Evolutionary conservation across 2,113 vertebrate species (phyloP).

Genomic region (Rhinogobius similis): DNA sequence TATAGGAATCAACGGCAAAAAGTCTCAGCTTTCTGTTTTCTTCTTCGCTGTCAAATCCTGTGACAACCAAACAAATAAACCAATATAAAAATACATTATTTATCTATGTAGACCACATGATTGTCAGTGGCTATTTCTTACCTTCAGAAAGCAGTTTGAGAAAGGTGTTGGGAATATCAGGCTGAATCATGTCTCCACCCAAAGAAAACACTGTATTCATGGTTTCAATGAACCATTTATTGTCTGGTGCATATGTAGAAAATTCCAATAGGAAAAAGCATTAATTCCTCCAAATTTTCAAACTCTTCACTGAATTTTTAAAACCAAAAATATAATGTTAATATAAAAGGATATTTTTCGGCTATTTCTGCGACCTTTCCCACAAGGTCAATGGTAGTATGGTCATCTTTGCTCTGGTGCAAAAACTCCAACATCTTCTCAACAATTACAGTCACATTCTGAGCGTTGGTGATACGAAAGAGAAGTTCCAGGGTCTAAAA

Average conservation of each 20-base stretch:
- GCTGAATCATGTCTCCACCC: slow-evolving; percentile 88
- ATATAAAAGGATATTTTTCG: slow-evolving; percentile 93
- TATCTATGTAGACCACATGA: background rate
- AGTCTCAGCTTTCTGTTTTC: slow-evolving; percentile 84
- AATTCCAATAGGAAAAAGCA: slow-evolving; percentile 74
- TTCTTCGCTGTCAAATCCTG: slow-evolving; percentile 84
- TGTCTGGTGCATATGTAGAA: slow-evolving; percentile 90
- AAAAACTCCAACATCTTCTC: slow-evolving; percentile 96
- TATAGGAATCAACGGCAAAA: slow-evolving; percentile 86
- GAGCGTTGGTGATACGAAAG: slow-evolving; percentile 93
- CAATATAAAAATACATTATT: background rate
- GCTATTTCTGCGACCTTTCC: slow-evolving; percentile 94
- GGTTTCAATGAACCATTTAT: slow-evolving; percentile 94
- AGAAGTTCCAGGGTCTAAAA: slow-evolving; percentile 93
- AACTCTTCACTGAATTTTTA: background rate
- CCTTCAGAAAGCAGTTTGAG: slow-evolving; percentile 90
- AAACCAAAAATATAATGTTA: background rate
- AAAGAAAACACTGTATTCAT: slow-evolving; percentile 93
- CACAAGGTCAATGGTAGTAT: slow-evolving; percentile 85
- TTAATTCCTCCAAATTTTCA: background rate
- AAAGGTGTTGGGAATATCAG: slow-evolving; percentile 91
- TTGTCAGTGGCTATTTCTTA: slow-evolving; percentile 50
- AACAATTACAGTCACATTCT: slow-evolving; percentile 92
- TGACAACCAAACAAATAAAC: background rate
- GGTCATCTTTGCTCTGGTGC: slow-evolving; percentile 85